Conservation (phyloP, 2,888 invertebrate species). For the Punctoribates punctum region DNA sequence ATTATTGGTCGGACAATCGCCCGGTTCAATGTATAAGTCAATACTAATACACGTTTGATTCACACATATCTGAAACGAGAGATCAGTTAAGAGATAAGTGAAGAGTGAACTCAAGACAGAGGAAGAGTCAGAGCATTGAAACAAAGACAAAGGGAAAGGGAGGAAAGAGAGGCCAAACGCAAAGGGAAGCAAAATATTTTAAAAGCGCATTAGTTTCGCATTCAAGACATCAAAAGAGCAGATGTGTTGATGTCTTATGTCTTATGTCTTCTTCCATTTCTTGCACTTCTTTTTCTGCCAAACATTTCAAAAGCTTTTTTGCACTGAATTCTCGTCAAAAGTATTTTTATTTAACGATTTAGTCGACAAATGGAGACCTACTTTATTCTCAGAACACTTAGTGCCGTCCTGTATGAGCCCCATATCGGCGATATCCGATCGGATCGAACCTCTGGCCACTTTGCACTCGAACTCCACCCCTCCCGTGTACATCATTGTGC, state of each 20-base stretch:
- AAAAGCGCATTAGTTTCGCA: slow-evolving; percentile 9
- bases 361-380: slow-evolving; percentile 51
- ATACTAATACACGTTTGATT: slow-evolving; percentile 87
- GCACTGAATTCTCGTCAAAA: no score
- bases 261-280: no score
- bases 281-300: no score
- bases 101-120: slow-evolving; percentile 23
- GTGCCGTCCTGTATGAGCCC: slow-evolving; percentile 91
- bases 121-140: not conserved
- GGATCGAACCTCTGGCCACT: slow-evolving; percentile 61
- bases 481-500: slow-evolving; percentile 82
- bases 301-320: not conserved
- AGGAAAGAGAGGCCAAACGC: not conserved
- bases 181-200: slow-evolving; percentile 19
- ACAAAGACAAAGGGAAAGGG: not conserved
- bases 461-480: slow-evolving; percentile 93
- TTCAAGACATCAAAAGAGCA: slow-evolving; percentile 15
- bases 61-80: slow-evolving; percentile 66
- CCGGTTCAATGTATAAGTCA: slow-evolving; percentile 76
- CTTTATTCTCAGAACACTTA: slow-evolving; percentile 83
- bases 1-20: slow-evolving; percentile 84
- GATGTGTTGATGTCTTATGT: not conserved
- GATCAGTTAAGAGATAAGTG: not conserved
- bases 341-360: no score
- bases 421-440: slow-evolving; percentile 67